Evolutionary conservation across 2,113 vertebrate genomes (phyloP).

Genomic region (Cacatua alba): DNA sequence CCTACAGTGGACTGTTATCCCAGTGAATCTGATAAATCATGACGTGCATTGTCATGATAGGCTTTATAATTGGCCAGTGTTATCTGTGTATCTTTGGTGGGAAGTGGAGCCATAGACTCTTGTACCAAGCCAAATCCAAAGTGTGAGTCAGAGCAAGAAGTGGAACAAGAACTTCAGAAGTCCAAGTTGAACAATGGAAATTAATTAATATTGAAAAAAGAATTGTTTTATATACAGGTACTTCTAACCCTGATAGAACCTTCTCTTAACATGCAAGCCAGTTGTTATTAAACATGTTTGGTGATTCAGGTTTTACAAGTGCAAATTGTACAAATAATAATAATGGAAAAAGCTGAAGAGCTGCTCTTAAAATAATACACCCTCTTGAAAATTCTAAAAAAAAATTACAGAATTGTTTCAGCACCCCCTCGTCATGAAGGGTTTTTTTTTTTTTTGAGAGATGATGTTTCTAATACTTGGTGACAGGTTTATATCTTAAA

Average conservation of each 20-base stretch:
- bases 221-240: not conserved
- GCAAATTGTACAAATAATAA: not conserved
- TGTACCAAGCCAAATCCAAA: not conserved
- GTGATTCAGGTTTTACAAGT: not conserved
- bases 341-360: not conserved
- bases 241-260: not conserved
- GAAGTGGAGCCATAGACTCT: not conserved
- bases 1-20: not conserved
- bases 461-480: constrained; percentile 4
- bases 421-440: not conserved
- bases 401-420: not conserved
- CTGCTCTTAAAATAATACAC: not conserved
- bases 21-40: not conserved
- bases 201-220: not conserved
- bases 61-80: not conserved
- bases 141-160: not conserved
- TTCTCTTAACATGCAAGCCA: not conserved
- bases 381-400: not conserved
- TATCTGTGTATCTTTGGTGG: not conserved
- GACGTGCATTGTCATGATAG: not conserved
- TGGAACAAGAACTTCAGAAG: not conserved
- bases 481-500: constrained; percentile 49
- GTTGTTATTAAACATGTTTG: not conserved
- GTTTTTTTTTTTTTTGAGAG: not conserved
- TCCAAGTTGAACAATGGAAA: not conserved